A percentile compares a stretch with the other conserved stretches of the same genome.
Evolutionary conservation across 2,888 invertebrate species (phyloP).

Genomic region (Drosophila niveifrons): DNA sequence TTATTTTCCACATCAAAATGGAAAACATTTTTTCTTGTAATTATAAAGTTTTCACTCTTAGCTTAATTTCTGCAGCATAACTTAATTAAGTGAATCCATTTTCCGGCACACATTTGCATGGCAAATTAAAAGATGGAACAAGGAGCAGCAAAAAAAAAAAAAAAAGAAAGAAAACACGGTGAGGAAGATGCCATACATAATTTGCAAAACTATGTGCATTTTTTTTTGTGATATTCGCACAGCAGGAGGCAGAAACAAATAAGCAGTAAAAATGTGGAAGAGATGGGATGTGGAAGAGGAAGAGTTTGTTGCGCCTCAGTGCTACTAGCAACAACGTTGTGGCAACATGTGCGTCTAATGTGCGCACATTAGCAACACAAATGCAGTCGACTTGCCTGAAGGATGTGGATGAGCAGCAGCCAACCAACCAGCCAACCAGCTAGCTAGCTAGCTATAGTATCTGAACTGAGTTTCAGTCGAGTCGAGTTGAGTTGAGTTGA

Average conservation of each 20-base stretch:
- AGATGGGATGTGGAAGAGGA: conserved; percentile 20
- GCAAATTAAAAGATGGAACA: conserved; percentile 38
- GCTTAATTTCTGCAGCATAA: conserved; percentile 10
- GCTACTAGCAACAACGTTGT: conserved; percentile 37
- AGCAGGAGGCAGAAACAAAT: conserved; percentile 26
- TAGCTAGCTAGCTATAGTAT: no score
- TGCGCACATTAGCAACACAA: conserved; percentile 79
- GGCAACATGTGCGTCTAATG: conserved; percentile 79
- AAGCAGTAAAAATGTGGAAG: conserved; percentile 21
- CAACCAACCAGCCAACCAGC: background rate
- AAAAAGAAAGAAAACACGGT: conserved; percentile 38
- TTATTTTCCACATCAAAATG: background rate
- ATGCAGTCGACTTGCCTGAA: conserved; percentile 67
- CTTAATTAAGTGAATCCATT: conserved; percentile 12
- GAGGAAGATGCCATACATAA: conserved; percentile 40
- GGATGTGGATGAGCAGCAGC: conserved; percentile 18
- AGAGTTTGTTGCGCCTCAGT: conserved; percentile 33
- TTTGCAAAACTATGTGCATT: conserved; percentile 40
- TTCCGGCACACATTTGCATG: conserved; percentile 54
- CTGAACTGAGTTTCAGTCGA: background rate
- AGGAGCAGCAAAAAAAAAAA: conserved; percentile 36
- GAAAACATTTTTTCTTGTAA: background rate
- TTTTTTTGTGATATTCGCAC: conserved; percentile 6
- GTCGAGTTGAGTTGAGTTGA: conserved; percentile 22
- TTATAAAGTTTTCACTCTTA: background rate